phyloP scores from a whole-genome alignment of 1,140 invertebrate species.

The Nebria ingens region DNA sequence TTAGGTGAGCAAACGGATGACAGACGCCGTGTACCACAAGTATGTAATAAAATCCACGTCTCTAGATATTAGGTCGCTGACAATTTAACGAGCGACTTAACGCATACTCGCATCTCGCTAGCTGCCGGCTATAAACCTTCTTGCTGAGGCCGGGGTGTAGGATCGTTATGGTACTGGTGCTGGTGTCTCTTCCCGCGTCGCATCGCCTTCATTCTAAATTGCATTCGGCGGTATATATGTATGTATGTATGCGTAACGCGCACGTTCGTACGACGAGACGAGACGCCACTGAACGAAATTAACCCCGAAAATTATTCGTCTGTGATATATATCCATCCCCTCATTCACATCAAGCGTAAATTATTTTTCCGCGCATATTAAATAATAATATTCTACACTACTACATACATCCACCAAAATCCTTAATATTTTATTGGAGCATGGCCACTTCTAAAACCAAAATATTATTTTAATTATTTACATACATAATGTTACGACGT shows the following conservation, averaged over 20 bases:
- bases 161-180: background rate
- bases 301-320: constrained; percentile 5
- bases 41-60: constrained; percentile 8
- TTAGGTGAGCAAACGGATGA: background rate
- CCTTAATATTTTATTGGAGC: too few species aligned
- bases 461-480: too few species aligned
- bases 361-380: background rate
- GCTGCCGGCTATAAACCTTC: constrained; percentile 6
- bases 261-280: too few species aligned
- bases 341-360: background rate
- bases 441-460: too few species aligned
- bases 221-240: constrained; percentile 1
- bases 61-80: constrained; percentile 7
- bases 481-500: too few species aligned
- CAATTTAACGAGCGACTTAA: constrained; percentile 8
- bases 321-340: background rate
- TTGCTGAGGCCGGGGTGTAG: background rate
- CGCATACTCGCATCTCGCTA: background rate
- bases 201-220: constrained; percentile 2
- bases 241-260: too few species aligned
- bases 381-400: too few species aligned
- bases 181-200: too few species aligned
- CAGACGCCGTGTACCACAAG: background rate
- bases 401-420: too few species aligned
- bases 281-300: constrained; percentile 8